phyloP scores from a whole-genome alignment of 2,888 invertebrate genomes.

The Clanis bilineata region DNA sequence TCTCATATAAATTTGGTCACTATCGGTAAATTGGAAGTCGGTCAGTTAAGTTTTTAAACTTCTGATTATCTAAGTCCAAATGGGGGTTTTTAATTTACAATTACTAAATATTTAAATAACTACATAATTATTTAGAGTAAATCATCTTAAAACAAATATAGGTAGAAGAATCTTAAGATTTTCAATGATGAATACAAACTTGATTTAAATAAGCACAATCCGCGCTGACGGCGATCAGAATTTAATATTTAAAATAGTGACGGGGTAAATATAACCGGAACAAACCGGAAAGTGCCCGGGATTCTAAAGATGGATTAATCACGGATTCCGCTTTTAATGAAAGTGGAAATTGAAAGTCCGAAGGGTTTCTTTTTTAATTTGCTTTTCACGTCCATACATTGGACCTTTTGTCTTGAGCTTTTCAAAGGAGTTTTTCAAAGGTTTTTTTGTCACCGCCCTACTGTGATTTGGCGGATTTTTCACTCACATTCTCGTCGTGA shows the following conservation, averaged over 20 bases:
- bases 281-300: constrained; percentile 35
- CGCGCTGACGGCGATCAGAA: not conserved
- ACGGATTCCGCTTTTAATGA: constrained; percentile 39
- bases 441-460: constrained; percentile 27
- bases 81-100: too few relatives aligned
- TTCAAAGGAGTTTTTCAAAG: constrained; percentile 27
- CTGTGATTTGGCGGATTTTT: constrained; percentile 32
- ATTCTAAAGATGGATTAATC: constrained; percentile 43
- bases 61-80: too few relatives aligned
- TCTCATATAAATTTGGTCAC: too few relatives aligned
- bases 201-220: not conserved
- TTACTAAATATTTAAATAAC: too few relatives aligned
- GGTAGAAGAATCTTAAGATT: not conserved
- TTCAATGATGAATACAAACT: not conserved
- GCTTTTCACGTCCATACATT: constrained; percentile 36
- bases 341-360: constrained; percentile 37
- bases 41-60: too few relatives aligned
- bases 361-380: constrained; percentile 40
- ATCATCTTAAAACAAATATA: too few relatives aligned
- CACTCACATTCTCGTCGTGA: constrained; percentile 24
- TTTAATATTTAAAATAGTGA: constrained; percentile 13
- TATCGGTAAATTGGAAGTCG: too few relatives aligned
- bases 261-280: constrained; percentile 29
- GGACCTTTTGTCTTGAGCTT: constrained; percentile 35
- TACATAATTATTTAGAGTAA: too few relatives aligned